Percentiles rank a stretch among this genome's conserved stretches.
Conservation (phyloP, 2,888 invertebrate species). For the Arctia plantaginis region DNA sequence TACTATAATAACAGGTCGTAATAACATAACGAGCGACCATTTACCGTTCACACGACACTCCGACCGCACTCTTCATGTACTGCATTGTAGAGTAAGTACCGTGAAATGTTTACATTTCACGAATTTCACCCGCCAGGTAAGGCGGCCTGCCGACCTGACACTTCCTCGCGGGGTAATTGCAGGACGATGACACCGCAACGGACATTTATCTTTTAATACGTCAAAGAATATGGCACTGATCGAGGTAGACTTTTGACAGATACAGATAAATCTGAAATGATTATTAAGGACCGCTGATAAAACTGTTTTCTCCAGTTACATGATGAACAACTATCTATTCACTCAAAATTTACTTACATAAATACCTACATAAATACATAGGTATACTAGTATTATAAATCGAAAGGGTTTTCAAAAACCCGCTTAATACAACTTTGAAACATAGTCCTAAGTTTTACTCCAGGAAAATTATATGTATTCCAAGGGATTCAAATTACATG, state of each 20-base stretch:
- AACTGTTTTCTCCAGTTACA: neutral
- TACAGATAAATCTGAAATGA: neutral
- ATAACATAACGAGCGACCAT: conserved; percentile 21
- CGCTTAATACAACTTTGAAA: no score
- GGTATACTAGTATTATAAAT: no score
- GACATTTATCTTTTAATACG: neutral
- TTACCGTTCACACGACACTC: conserved; percentile 17
- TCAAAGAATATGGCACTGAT: neutral
- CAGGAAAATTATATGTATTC: no score
- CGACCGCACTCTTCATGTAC: neutral
- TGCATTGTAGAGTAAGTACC: neutral
- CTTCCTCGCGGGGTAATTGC: conserved; percentile 8
- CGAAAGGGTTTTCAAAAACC: no score
- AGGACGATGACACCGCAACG: neutral
- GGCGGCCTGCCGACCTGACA: neutral
- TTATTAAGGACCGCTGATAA: neutral
- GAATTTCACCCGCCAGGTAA: neutral
- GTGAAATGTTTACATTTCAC: conserved; percentile 6
- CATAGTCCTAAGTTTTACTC: no score
- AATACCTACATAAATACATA: no score
- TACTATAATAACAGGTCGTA: conserved; percentile 4
- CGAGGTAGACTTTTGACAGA: neutral
- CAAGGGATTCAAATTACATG: no score
- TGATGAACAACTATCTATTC: neutral
- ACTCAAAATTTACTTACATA: no score